A percentile compares a stretch with the other conserved stretches of the same genome.
Evolutionary conservation across 2,797 vertebrate species (phyloP).

Genomic region (Dendrocincla fuliginosa): DNA sequence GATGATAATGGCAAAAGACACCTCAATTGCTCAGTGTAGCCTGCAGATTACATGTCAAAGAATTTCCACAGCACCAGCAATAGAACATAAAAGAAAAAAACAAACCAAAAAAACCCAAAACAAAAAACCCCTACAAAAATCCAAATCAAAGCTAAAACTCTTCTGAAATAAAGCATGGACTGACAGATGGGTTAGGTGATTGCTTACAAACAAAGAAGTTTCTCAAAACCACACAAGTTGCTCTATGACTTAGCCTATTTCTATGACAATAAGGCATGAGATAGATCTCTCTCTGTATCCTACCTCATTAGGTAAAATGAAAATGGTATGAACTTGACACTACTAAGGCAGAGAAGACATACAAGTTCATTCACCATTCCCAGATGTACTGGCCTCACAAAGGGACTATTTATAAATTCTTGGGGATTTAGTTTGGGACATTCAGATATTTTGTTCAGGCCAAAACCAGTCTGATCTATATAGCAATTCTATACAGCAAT

Average conservation of each 20-base stretch:
- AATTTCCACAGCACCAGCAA: neutral
- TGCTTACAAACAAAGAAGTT: neutral
- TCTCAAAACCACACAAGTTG: neutral
- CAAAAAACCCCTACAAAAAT: neutral
- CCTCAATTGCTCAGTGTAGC: neutral
- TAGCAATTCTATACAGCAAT: neutral
- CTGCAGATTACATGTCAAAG: neutral
- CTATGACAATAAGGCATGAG: neutral
- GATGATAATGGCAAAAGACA: neutral
- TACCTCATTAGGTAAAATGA: neutral
- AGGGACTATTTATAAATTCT: neutral
- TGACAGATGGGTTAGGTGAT: neutral
- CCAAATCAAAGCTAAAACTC: neutral
- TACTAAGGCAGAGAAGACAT: neutral
- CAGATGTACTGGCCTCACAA: accelerated
- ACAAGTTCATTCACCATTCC: neutral
- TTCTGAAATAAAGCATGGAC: neutral
- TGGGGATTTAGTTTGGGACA: neutral
- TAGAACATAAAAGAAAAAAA: neutral
- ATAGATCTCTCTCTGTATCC: neutral
- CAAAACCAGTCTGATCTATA: neutral
- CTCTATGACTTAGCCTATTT: neutral
- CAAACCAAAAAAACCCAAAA: neutral
- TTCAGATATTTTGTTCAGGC: neutral
- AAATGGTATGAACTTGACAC: accelerated